phyloP scores from a whole-genome alignment of 2,888 invertebrate species.

The Pseudanteris insignis region DNA sequence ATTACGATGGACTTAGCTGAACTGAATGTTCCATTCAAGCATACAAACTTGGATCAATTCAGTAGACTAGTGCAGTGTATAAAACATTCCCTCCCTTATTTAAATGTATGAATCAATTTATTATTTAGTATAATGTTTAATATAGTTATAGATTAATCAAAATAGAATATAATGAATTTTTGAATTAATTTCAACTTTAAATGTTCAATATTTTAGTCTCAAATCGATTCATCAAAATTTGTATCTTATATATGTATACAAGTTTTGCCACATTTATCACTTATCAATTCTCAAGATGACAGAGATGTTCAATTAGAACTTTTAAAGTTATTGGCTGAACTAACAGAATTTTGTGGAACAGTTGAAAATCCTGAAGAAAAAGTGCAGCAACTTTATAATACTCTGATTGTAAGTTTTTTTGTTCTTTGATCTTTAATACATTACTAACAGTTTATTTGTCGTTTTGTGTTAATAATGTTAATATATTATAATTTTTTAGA shows the following conservation, averaged over 20 bases:
- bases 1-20: conserved; percentile 88
- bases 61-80: conserved; percentile 83
- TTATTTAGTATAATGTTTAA: no score
- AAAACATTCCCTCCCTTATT: conserved; percentile 84
- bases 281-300: conserved; percentile 72
- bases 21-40: conserved; percentile 76
- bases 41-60: conserved; percentile 75
- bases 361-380: conserved; percentile 79
- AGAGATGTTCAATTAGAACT: conserved; percentile 79
- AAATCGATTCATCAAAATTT: conserved; percentile 86
- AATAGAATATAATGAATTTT: no score
- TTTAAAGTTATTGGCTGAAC: conserved; percentile 87
- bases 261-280: conserved; percentile 79
- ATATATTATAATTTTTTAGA: no score
- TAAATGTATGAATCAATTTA: conserved; percentile 83
- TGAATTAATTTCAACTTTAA: no score
- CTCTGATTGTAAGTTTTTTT: conserved; percentile 75
- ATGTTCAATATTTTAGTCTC: conserved; percentile 70
- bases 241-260: conserved; percentile 85
- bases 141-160: no score
- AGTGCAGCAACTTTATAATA: conserved; percentile 80
- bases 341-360: conserved; percentile 80
- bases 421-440: not conserved
- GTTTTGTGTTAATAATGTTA: no score
- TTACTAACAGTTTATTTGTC: no score